phyloP scores from a whole-genome alignment of 2,113 vertebrate species.

The Noturus placidus region DNA sequence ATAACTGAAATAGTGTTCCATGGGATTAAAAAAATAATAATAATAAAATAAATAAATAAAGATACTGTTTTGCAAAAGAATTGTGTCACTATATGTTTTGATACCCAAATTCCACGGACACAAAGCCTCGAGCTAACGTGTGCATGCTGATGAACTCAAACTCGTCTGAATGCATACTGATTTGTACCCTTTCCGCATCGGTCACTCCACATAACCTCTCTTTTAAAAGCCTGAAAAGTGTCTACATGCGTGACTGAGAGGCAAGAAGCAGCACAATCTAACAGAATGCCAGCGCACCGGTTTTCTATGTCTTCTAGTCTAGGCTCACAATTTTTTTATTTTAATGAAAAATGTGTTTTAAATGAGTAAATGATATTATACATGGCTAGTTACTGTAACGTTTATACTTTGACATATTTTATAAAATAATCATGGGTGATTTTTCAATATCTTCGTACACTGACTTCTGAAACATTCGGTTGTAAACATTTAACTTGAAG shows the following conservation, averaged over 20 bases:
- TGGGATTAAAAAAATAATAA: not conserved
- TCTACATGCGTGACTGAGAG: slow-evolving; percentile 28
- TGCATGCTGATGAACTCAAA: slow-evolving; percentile 30
- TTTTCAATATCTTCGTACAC: not conserved
- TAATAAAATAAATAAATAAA: not conserved
- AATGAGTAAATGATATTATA: not conserved
- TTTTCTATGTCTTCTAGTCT: not conserved
- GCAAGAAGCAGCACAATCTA: slow-evolving; percentile 14
- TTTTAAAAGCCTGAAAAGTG: slow-evolving; percentile 24
- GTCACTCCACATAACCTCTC: slow-evolving; percentile 22
- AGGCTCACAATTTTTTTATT: not conserved
- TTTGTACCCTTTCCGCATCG: slow-evolving; percentile 31
- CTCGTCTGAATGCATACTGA: slow-evolving; percentile 22
- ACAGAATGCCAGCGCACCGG: slow-evolving; percentile 23
- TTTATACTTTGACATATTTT: not conserved
- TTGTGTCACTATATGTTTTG: not conserved
- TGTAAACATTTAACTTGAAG: not conserved
- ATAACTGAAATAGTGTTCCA: not conserved
- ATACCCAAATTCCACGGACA: slow-evolving; percentile 13
- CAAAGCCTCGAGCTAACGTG: not conserved
- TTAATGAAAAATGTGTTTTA: not conserved
- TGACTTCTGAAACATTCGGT: not conserved
- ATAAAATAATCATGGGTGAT: not conserved
- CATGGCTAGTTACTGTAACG: not conserved
- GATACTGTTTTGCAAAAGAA: not conserved